Evolutionary conservation across 2,888 invertebrate genomes (phyloP), one percentile per base, ranked within the genome.

Genomic region (Yponomeuta sedellus): DNA sequence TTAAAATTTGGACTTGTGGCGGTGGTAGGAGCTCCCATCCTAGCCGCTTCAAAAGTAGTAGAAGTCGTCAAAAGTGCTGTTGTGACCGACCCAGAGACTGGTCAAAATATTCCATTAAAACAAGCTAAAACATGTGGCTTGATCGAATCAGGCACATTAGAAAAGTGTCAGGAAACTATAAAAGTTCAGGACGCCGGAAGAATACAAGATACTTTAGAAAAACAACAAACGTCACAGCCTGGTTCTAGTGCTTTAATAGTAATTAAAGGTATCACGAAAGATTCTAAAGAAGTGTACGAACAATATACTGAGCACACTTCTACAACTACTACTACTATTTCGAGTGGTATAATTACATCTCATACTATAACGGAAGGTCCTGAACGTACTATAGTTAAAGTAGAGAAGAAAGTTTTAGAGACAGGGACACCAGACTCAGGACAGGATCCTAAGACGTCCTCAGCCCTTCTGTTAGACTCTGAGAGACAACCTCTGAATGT

Each of bases 71-170:
- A 92, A 71, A 86, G 73, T 66, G 85, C 90, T 1, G 92, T 94
- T 75, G 92, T 94, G 11, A 25, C 25, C 66, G 97, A 98, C 83
- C 97, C 97, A 0, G 93, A 93, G 73, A 95, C 96, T 1, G 97
- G 96, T 3, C 94, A 96, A 78, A 94, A 94, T 77, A 91, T 97
- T 71, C 95, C 96, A 1, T 93, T 96, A 73, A 95, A 96, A 82
- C 94, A 96, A 66, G 97, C 97, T 5, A 93, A 96, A 71, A 93
- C 95, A 78, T 92, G 94, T 69, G 97, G 96, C 10, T 82, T 95
- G 68, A 94, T 97, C 67, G 95, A 93, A 75, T 76, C 86, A 66
- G 77, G 90, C 68, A 92, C 92, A 11, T 92, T 88, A 68, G 86
- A 86, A 70, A 90, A 89, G 73, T 90, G 92, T 69, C 91, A 92